A percentile compares a stretch with the other conserved stretches of the same genome.
Evolutionary conservation across 2,888 invertebrate species (phyloP).

Genomic region (Euzophera pinguis): DNA sequence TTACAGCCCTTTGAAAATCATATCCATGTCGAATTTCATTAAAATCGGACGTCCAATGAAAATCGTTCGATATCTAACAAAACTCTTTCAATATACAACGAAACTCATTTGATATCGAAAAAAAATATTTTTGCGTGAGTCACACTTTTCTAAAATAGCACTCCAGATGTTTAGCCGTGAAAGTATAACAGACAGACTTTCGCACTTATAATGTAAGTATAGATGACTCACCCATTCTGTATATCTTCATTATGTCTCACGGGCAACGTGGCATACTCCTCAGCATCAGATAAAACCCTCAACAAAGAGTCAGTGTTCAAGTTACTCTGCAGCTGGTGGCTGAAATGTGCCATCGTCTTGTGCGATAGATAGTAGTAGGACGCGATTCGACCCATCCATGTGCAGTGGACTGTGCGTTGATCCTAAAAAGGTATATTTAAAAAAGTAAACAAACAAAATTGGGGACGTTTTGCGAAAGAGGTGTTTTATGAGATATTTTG

Average conservation of each 20-base stretch:
- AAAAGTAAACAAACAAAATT: background rate
- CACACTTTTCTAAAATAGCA: too few species aligned
- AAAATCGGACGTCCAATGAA: too few species aligned
- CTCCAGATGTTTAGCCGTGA: background rate
- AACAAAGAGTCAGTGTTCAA: slow-evolving; percentile 86
- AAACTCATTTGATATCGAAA: too few species aligned
- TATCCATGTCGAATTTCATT: too few species aligned
- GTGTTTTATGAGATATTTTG: too few species aligned
- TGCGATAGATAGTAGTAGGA: slow-evolving; percentile 98
- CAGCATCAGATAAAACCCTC: slow-evolving; percentile 88
- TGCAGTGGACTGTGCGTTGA: slow-evolving; percentile 77
- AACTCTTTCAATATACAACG: too few species aligned
- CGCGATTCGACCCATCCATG: slow-evolving; percentile 94
- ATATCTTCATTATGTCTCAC: slow-evolving; percentile 99
- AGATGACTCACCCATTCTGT: slow-evolving; percentile 86
- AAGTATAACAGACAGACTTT: too few species aligned
- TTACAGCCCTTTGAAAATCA: too few species aligned
- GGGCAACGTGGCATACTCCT: slow-evolving; percentile 96
- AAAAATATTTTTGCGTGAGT: too few species aligned
- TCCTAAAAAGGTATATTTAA: slow-evolving; percentile 63
- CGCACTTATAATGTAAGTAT: too few species aligned
- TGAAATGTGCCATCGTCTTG: slow-evolving; percentile 92
- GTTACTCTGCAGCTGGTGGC: slow-evolving; percentile 82
- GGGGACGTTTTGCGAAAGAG: too few species aligned
- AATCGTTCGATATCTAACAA: too few species aligned